Base-by-base conservation (phyloP, 2,113 vertebrate genomes). In the Hymenochirus boettgeri region DNA sequence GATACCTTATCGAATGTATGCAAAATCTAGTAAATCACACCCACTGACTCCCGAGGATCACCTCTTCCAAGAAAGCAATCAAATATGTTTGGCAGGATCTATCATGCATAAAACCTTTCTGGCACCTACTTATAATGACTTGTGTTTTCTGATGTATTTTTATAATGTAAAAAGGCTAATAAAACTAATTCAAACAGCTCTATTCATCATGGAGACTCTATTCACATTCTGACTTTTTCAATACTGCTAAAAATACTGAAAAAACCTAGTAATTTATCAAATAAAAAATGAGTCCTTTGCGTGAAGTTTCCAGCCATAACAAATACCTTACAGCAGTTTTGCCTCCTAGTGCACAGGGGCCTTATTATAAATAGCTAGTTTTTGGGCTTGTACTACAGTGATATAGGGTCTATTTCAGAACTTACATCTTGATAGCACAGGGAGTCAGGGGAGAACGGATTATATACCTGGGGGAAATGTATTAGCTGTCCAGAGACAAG, bases 371-470 rank as follows among this genome's bases (percentile, higher is more conserved):
- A 57, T 35, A 35, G 62, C 17, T 17, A 31, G n/a, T n/a, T 7
- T 23, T 21, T 48, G 7, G 18, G 2, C 21, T 48, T 22, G 19
- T 15, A 21, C 46, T 48, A 7, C 2, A 4, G 24, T 57, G 42
- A 35, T 65, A 33, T 37, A 33, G 11, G 23, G 6, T 15, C 17
- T 12, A 6, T 9, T 21, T 23, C 26, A 33, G 62, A 42, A 27
- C 13, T 48, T 50, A 57, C 62, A 57, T 65, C 26, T 48, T 50
- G 54, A 65, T 65, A 57, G 39, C 53, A 33, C 7, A 8, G 13
- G 18, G 18, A 57, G 33, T 35, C 42, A 15, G 18, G 10, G 6
- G 24, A 22, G 9, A 13, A 42, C 42, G 29, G 21, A 10, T 25
- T 26, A 9, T 19, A n/a, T 19, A 55, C 39, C 26, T 23, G 39